Evolutionary conservation across 2,888 invertebrate species (phyloP), one percentile per base, ranked within the genome.

Genomic region (Zelleria hepariella): DNA sequence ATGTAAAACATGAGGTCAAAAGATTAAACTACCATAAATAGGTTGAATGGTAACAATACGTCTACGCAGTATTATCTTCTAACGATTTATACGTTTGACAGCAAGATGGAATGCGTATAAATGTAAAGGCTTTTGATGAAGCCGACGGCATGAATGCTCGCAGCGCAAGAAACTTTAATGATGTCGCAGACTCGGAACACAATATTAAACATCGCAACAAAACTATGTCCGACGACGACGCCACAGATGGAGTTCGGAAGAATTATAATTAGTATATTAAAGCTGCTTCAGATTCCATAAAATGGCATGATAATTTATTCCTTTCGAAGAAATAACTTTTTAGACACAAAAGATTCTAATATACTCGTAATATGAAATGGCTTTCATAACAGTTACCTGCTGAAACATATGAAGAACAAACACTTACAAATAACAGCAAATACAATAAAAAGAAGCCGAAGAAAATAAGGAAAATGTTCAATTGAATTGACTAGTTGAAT

Each of bases 401-500:
- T n/a, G n/a, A n/a, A n/a, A n/a, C n/a, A n/a, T n/a, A n/a, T 15
- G 15, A 61, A 57, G 42, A 62, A 64, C 63, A 60, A 62, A 63
- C 60, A 57, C n/a, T 58, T 52, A 56, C 42, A 15, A 60, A 18
- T 10, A 58, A 23, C 32, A 52, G 15, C 20, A 58, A 58, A 49
- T 42, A 53, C 58, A 60, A 54, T 60, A 59, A 71, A 73, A 77
- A 74, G 72, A 76, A 77, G 51, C 51, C 20, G 20, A 10, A 42
- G 21, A 25, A 58, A 52, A 42, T 71, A 74, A 77, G 75, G 72
- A 76, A 77, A 80, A 77, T 75, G 73, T 76, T 71, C 68, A 71
- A 80, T 79, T 76, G 70, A 72, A 81, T 79, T 67, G 71, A 78
- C 71, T 77, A 79, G 79, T 79, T 74, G 75, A 84, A 82, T 79